A percentile compares a stretch with the other conserved stretches of the same genome.
Evolutionary conservation across 1,140 invertebrate genomes (phyloP).

Genomic region (Musca domestica): DNA sequence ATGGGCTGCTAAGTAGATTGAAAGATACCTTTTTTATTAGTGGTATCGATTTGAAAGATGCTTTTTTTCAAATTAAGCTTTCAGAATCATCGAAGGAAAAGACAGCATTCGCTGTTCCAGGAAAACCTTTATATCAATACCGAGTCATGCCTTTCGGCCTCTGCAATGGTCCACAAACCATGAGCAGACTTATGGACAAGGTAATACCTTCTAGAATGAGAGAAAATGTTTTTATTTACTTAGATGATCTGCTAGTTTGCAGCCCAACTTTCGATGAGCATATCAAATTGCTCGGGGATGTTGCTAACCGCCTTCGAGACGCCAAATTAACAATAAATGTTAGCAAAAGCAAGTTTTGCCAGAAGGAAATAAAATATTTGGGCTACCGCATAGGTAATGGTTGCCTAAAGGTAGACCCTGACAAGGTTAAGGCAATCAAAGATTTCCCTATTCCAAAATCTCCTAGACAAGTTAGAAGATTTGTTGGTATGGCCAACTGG

Average conservation of each 20-base stretch:
- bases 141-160: constrained; percentile 18
- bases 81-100: constrained; percentile 38
- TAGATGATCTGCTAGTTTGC: constrained; percentile 25
- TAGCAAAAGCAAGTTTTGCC: too few species aligned
- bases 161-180: constrained; percentile 11
- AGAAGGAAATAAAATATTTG: too few species aligned
- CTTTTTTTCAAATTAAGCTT: constrained; percentile 47
- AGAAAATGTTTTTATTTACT: constrained; percentile 20
- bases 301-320: not conserved
- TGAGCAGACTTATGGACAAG: constrained; percentile 21
- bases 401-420: constrained; percentile 42
- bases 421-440: too few species aligned
- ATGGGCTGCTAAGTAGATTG: not conserved
- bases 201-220: constrained; percentile 11
- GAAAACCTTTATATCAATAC: constrained; percentile 41
- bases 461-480: constrained; percentile 48
- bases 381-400: not conserved
- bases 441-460: constrained; percentile 21
- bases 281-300: not conserved
- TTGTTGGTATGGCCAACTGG: constrained; percentile 54
- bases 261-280: not conserved
- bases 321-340: not conserved
- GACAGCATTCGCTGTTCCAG: constrained; percentile 54
- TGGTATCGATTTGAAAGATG: constrained; percentile 42
- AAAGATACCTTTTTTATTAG: constrained; percentile 24